Evolutionary conservation across 2,888 invertebrate genomes (phyloP).

Genomic region (Limenitis camilla): DNA sequence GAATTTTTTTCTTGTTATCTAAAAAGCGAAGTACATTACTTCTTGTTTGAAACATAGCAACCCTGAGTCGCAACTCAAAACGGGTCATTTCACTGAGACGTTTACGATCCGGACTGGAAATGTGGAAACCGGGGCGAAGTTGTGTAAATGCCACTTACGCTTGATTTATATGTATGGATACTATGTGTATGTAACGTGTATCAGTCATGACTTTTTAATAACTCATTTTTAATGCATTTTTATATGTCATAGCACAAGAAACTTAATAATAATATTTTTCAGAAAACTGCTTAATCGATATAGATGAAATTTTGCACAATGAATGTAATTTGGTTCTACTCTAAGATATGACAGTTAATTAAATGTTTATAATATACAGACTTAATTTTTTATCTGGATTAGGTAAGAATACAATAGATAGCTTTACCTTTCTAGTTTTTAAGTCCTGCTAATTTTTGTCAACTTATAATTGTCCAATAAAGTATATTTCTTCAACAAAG

Average conservation of each 20-base stretch:
- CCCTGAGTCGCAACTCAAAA: constrained; percentile 29
- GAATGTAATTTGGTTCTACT: too few relatives aligned
- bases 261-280: neutral
- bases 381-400: too few relatives aligned
- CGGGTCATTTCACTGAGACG: constrained; percentile 42
- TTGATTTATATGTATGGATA: constrained; percentile 51
- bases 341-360: too few relatives aligned
- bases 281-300: too few relatives aligned
- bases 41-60: neutral
- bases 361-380: too few relatives aligned
- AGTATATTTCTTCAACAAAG: too few relatives aligned
- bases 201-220: constrained; percentile 23
- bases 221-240: constrained; percentile 14
- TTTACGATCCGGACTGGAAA: constrained; percentile 65
- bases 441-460: too few relatives aligned
- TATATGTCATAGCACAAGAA: neutral
- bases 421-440: too few relatives aligned
- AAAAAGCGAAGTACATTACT: neutral
- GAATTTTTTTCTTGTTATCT: too few relatives aligned
- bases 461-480: too few relatives aligned
- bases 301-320: too few relatives aligned
- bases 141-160: constrained; percentile 68
- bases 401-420: too few relatives aligned
- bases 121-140: constrained; percentile 33
- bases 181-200: constrained; percentile 16